These are phyloP conservation scores for Apodemia hepburni DNA, from an alignment of 2,888 invertebrate genomes.

Conservation along the genomic window DNA sequence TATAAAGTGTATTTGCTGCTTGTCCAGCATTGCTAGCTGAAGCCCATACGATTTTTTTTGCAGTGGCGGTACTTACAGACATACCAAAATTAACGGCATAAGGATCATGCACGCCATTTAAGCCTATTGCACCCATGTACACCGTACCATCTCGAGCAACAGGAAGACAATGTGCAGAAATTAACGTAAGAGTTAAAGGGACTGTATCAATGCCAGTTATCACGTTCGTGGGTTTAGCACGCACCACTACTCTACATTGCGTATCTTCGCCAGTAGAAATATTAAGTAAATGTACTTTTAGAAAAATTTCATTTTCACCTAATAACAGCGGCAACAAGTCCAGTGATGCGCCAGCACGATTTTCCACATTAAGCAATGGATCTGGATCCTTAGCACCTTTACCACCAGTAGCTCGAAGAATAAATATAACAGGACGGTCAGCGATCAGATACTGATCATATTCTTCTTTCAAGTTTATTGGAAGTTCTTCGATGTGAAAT, in stretches of 20 bases:
- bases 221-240: slow-evolving; percentile 37
- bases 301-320: slow-evolving; percentile 50
- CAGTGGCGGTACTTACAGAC: slow-evolving; percentile 46
- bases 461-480: slow-evolving; percentile 48
- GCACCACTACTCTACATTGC: slow-evolving; percentile 44
- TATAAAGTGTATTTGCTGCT: slow-evolving; percentile 47
- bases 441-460: slow-evolving; percentile 41
- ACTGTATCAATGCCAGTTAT: slow-evolving; percentile 35
- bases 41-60: slow-evolving; percentile 56
- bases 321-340: slow-evolving; percentile 60
- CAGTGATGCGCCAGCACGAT: slow-evolving; percentile 57
- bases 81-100: slow-evolving; percentile 50
- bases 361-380: slow-evolving; percentile 52
- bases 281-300: slow-evolving; percentile 42
- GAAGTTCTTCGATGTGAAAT: slow-evolving; percentile 37
- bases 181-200: slow-evolving; percentile 55
- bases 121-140: slow-evolving; percentile 53
- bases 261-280: slow-evolving; percentile 44
- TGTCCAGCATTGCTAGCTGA: slow-evolving; percentile 47
- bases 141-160: slow-evolving; percentile 53
- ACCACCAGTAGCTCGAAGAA: slow-evolving; percentile 45
- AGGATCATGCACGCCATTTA: slow-evolving; percentile 45
- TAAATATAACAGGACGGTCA: slow-evolving; percentile 53
- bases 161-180: slow-evolving; percentile 65
- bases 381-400: slow-evolving; percentile 55